Base-by-base conservation (phyloP, 2,797 vertebrate genomes). In the Gallinago stenura region DNA sequence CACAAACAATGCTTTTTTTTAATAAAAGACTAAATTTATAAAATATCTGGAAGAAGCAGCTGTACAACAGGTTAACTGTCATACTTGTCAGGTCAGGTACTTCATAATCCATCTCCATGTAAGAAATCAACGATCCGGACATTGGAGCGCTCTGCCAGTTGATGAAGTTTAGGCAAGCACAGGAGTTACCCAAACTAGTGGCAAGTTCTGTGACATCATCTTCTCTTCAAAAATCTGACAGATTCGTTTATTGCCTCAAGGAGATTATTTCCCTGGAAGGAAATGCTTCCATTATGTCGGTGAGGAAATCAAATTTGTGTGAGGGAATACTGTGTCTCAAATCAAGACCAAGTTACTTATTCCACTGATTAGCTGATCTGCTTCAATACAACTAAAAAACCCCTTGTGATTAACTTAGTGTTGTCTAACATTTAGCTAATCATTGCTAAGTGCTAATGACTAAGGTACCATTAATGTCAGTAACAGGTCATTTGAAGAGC, bases 401-500 rank as follows among this genome's bases (percentile, higher is more conserved):
- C 46, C 56, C 85, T 65, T 53, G 88, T 45, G 91, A 73, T 96
- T 93, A 89, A 87, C 64, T 93, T 98, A 97, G 98, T 98, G 97
- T 98, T 97, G 69, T 41, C 90, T 96, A 97, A 83, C 82, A 75
- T 93, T 91, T 80, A 91, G 88, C 93, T 93, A 94, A 95, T 90
- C 89, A 92, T 75, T 61, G 92, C 86, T 97, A 97, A 98, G 97
- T 98, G 98, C 97, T 98, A 97, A 92, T 80, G 91, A 96, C 96
- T 97, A 95, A 95, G 96, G 98, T 97, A 98, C 98, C 97, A 97
- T 94, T 76, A 71, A 87, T 77, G 94, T 98, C 97, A 97, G 94
- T 77, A 93, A 92, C 76, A 89, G 95, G 89, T 76, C 93, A 37
- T 85, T 39, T n/a, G 66, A 68, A 93, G 66, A 97, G 93, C 72